These are phyloP conservation scores for Manis javanica DNA, from an alignment of 2,797 vertebrate genomes.

Conservation along the genomic window DNA sequence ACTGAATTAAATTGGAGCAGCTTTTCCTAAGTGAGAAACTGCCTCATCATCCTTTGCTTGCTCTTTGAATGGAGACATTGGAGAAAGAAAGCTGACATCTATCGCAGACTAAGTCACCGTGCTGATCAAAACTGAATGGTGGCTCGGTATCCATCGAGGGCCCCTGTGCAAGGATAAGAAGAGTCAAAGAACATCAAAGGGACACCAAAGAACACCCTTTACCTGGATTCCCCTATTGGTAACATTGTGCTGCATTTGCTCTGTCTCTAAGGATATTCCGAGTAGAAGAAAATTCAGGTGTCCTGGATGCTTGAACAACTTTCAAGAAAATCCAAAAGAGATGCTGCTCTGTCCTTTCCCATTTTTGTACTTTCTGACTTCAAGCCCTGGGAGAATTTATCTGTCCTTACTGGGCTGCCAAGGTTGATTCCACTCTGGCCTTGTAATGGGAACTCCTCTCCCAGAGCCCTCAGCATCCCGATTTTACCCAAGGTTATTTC, in stretches of 20 bases:
- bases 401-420: not conserved
- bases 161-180: not conserved
- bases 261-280: not conserved
- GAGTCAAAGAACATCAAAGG: not conserved
- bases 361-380: not conserved
- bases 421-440: not conserved
- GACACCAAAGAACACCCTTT: not conserved
- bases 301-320: not conserved
- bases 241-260: not conserved
- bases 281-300: not conserved
- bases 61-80: not conserved
- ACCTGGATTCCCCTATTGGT: not conserved
- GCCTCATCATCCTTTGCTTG: not conserved
- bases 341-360: not conserved
- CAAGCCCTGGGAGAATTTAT: not conserved
- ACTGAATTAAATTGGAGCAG: not conserved
- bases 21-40: not conserved
- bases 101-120: not conserved
- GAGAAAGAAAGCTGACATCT: not conserved
- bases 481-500: not conserved
- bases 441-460: not conserved
- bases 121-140: not conserved
- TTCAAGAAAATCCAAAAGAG: not conserved
- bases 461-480: not conserved
- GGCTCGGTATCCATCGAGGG: not conserved